Conservation (phyloP, 64 coral and sea anemone genomes). For the Cladopsammia gracilis region DNA sequence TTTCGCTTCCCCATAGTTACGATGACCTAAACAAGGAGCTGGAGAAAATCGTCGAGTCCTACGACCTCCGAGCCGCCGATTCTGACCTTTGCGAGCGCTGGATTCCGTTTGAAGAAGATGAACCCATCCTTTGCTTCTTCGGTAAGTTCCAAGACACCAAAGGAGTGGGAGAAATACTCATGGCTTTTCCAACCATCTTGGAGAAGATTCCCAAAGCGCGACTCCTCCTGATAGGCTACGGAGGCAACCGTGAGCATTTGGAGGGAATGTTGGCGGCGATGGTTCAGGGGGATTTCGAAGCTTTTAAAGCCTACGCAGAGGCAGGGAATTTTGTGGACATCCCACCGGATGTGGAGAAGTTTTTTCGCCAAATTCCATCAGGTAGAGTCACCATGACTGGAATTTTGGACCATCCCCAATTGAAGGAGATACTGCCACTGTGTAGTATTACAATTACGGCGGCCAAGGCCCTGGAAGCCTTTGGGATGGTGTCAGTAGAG, state of each 20-base stretch:
- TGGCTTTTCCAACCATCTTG: slow-evolving; percentile 83
- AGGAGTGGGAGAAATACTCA: slow-evolving; percentile 89
- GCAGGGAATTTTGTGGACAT: slow-evolving; percentile 91
- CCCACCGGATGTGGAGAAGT: slow-evolving; percentile 67
- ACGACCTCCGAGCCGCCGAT: slow-evolving; percentile 84
- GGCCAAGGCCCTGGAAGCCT: slow-evolving; percentile 88
- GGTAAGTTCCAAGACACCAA: slow-evolving; percentile 94
- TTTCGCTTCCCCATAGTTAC: slow-evolving; percentile 26
- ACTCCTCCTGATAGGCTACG: slow-evolving; percentile 87
- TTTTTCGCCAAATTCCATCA: slow-evolving; percentile 69
- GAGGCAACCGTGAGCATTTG: slow-evolving; percentile 87
- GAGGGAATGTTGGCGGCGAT: slow-evolving; percentile 87
- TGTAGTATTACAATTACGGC: slow-evolving; percentile 78
- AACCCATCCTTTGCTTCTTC: slow-evolving; percentile 90
- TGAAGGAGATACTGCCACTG: slow-evolving; percentile 89
- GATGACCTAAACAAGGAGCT: slow-evolving; percentile 66
- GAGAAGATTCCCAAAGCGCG: slow-evolving; percentile 75
- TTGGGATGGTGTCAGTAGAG: slow-evolving; percentile 94
- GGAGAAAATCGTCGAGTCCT: slow-evolving; percentile 67
- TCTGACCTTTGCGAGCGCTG: slow-evolving; percentile 89
- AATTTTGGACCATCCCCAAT: slow-evolving; percentile 82
- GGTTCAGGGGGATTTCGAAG: slow-evolving; percentile 77
- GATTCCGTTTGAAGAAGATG: slow-evolving; percentile 76
- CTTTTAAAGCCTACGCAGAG: slow-evolving; percentile 85
- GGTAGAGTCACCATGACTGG: slow-evolving; percentile 90